Base-by-base conservation (phyloP, 2,888 invertebrate genomes). In the Dryococelus australis region DNA sequence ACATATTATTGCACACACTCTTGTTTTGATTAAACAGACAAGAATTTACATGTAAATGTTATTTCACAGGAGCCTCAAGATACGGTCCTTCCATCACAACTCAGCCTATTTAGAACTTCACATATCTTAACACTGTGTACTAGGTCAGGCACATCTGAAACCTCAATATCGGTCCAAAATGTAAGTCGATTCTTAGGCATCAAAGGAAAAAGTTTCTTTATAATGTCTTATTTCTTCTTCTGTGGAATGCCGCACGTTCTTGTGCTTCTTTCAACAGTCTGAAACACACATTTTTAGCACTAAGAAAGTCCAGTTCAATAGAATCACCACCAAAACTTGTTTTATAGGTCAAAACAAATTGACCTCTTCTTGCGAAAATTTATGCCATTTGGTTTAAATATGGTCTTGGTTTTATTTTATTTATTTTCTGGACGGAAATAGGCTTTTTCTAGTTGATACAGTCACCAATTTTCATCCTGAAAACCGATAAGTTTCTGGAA, bases 61-160 rank as follows among this genome's bases (percentile, higher is more conserved):
- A n/a, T n/a, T n/a, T n/a, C n/a, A n/a, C n/a, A n/a, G n/a, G n/a
- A n/a, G n/a, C n/a, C n/a, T n/a, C 47, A 47, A 47, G 47, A 9
- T 47, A 12, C 47, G 12, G 9, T 12, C 47, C 6, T 47, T 9
- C 47, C 47, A 47, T 47, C 12, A 6, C 12, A 47, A 47, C 47
- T 47, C 47, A 47, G 6, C 47, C 47, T 9, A 12, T 47, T 47
- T 20, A 6, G 65, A 65, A 65, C 65, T 65, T 24, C 24, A 65
- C 16, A 65, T 65, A 8, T 65, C 65, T 8, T 65, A 65, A n/a
- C n/a, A 16, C 24, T 65, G 16, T 65, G 10, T 24, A 65, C 65
- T 65, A 65, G 65, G 65, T 65, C 65, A 65, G 65, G 65, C 65
- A 65, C 65, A 65, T 65, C 65, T 65, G 65, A 9, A 65, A 65